A percentile compares a stretch with the other conserved stretches of the same genome.
phyloP scores from a whole-genome alignment of 2,797 vertebrate species.

The Cyclopterus lumpus region DNA sequence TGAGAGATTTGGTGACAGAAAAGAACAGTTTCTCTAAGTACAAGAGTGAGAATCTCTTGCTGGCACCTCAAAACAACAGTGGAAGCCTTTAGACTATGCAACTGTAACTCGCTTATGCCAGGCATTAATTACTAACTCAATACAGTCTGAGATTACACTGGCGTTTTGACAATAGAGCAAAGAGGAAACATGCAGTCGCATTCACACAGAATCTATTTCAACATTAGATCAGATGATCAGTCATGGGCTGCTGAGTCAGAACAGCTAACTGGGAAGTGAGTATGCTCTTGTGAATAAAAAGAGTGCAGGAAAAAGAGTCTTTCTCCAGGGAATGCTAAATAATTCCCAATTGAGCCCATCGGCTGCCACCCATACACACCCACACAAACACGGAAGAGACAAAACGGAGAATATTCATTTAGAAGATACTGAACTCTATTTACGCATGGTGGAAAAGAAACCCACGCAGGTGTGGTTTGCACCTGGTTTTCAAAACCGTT shows the following conservation, averaged over 20 bases:
- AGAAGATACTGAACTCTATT: constrained; percentile 82
- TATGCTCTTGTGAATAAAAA: constrained; percentile 59
- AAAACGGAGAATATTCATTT: constrained; percentile 84
- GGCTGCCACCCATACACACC: constrained; percentile 64
- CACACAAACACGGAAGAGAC: constrained; percentile 63
- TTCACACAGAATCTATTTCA: constrained; percentile 41
- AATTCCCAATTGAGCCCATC: constrained; percentile 83
- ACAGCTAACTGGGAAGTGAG: constrained; percentile 45
- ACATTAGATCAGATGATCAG: constrained; percentile 56
- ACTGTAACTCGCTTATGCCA: constrained; percentile 32
- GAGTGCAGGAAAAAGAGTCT: constrained; percentile 67
- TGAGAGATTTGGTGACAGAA: constrained; percentile 61
- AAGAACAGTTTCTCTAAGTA: constrained; percentile 46
- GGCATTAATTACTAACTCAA: constrained; percentile 43
- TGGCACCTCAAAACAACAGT: constrained; percentile 43
- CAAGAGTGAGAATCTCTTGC: constrained; percentile 47
- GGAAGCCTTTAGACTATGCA: constrained; percentile 22
- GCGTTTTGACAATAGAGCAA: constrained; percentile 16
- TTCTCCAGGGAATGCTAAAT: constrained; percentile 81
- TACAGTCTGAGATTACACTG: constrained; percentile 22
- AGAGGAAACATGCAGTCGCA: constrained; percentile 24
- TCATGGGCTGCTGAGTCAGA: constrained; percentile 50
- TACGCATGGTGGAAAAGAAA: constrained; percentile 75
- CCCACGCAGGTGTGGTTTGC: constrained; percentile 79
- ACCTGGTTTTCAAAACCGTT: constrained; percentile 77